A percentile compares a stretch with the other conserved stretches of the same genome.
These are phyloP conservation scores for Pelvicachromis taeniatus DNA, from an alignment of 2,113 vertebrate species.

Conservation along the genomic window DNA sequence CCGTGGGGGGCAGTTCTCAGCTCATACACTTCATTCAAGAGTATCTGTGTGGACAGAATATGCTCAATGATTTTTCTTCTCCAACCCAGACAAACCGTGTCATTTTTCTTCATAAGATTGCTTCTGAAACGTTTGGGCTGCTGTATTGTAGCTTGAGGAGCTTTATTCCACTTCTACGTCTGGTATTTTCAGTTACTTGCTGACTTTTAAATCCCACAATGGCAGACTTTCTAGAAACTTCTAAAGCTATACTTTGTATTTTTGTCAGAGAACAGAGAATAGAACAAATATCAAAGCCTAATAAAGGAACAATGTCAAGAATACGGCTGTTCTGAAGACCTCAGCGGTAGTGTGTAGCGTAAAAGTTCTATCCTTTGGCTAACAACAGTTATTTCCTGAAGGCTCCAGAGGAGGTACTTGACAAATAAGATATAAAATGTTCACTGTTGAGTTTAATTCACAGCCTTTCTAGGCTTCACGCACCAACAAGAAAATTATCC, in stretches of 20 bases:
- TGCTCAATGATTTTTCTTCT: not conserved
- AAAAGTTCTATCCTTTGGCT: not conserved
- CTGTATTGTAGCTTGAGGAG: not conserved
- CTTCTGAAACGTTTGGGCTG: not conserved
- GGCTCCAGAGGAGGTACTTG: not conserved
- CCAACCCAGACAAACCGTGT: not conserved
- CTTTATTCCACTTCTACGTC: not conserved
- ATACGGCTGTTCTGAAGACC: not conserved
- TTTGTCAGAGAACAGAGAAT: not conserved
- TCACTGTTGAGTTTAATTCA: not conserved
- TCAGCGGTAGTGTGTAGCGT: rapidly evolving
- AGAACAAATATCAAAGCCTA: not conserved
- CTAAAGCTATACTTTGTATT: not conserved
- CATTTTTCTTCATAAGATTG: not conserved
- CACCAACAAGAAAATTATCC: not conserved
- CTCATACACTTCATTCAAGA: constrained; percentile 15
- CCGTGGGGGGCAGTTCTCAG: constrained; percentile 9
- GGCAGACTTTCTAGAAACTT: not conserved
- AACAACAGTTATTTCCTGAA: not conserved
- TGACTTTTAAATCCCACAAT: not conserved
- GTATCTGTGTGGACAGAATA: not conserved
- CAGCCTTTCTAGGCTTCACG: not conserved
- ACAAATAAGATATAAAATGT: not conserved
- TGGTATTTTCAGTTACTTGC: not conserved
- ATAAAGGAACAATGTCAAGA: not conserved